These are phyloP conservation scores for Pangasianodon gigas DNA, from an alignment of 2,113 vertebrate genomes.

Conservation along the genomic window DNA sequence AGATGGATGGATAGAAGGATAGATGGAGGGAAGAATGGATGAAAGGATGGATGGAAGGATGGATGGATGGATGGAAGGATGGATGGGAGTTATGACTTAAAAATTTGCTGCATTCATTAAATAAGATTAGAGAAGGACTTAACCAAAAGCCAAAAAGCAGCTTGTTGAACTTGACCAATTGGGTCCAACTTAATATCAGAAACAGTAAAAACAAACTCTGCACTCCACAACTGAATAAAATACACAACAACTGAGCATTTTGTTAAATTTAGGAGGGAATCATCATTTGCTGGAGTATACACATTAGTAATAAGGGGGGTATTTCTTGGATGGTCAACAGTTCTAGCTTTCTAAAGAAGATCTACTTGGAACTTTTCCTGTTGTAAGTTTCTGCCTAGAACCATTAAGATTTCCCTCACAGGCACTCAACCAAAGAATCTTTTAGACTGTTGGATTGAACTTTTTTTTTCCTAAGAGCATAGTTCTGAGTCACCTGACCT, in stretches of 20 bases:
- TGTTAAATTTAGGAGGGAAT: background rate
- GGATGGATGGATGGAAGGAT: too few species aligned
- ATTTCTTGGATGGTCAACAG: background rate
- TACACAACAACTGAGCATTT: background rate
- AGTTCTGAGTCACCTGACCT: background rate
- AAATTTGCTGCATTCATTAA: background rate
- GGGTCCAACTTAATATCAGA: background rate
- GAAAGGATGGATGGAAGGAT: background rate
- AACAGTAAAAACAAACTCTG: background rate
- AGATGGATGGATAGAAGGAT: background rate
- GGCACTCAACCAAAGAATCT: background rate
- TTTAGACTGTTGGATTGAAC: background rate
- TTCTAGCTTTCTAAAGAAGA: background rate
- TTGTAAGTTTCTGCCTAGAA: background rate
- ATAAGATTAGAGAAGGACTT: background rate
- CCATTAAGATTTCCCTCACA: background rate
- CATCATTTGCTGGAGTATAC: background rate
- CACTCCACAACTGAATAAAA: background rate
- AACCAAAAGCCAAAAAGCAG: background rate
- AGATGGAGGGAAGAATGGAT: too few species aligned
- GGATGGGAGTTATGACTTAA: too few species aligned
- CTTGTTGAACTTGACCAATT: background rate
- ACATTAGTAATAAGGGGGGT: background rate
- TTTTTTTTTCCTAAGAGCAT: background rate
- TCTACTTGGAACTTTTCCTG: background rate